Evolutionary conservation across 2,888 invertebrate species (phyloP), one percentile per base, ranked within the genome.

Genomic region (Drosophila picticornis): DNA sequence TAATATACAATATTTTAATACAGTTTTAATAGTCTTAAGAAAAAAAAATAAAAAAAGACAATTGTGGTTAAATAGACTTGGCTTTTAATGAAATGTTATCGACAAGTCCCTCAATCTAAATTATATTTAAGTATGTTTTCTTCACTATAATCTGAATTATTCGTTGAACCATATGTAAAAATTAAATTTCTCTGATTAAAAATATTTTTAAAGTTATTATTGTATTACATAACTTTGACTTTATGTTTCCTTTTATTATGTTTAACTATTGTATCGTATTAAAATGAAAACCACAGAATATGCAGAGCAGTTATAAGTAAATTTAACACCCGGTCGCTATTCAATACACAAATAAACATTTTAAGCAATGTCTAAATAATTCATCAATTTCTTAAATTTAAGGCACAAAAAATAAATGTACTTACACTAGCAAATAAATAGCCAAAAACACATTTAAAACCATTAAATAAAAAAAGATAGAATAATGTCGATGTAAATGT

Each of bases 401-500:
- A 72, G 65, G 58, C 70, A 69, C 72, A 52, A 22, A 25, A 60
- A 29, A 63, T 59, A 51, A 29, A 74, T 63, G 63, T 43, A 67
- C 38, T 63, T 51, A 66, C 31, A 58, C 36, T 75, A 70, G 71
- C 27, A 61, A 71, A 63, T 50, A 71, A 60, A 72, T 72, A 72
- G 55, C 58, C 53, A 64, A 61, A 69, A 58, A 75, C 48, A 56
- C 34, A 74, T 48, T 55, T 40, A 46, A 29, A 65, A 51, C 60
- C 27, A 65, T 66, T 29, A n/a, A 59, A 56, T 36, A 60, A 52
- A 74, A 62, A 43, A 61, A 46, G 32, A 61, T 71, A 75, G 66
- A 67, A 62, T 79, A 77, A 70, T 52, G 59, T 74, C 69, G 58
- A 79, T 79, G 77, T 75, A 77, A 68, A 77, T 79, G 71, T 80